Evolutionary conservation across 1,140 invertebrate species (phyloP), one percentile per base, ranked within the genome.

Genomic region (Heliconius melpomene): DNA sequence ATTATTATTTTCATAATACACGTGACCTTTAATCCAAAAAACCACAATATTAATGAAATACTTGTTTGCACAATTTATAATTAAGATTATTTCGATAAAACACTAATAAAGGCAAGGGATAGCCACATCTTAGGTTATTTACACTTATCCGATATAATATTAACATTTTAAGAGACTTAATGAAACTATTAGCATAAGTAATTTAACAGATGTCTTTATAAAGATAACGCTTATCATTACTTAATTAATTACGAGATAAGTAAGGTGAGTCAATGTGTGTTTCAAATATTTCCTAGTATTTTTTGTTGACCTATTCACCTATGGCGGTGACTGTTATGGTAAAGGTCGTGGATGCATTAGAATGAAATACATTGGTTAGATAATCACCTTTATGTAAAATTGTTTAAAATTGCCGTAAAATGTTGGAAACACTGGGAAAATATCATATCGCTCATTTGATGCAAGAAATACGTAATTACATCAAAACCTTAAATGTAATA

Each of bases 71-170:
- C 5, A 66, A 66, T 29, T 29, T 66, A 66, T 66, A 66, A 66
- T 66, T 66, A 66, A 66, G 60, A 66, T 66, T 16, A 66, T 66
- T 29, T 66, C 26, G 60, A 66, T 66, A 66, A 66, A 66, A 66
- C 26, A 13, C 3, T 29, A 66, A 29, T 66, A 66, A 66, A 66
- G 60, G 60, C 60, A 29, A 66, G 60, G 23, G 26, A 66, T 66
- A 16, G 60, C 20, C n/a, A 29, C 54, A 23, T 29, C 23, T 66
- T 66, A 66, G 23, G 23, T 66, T 66, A 66, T 66, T 66, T 66
- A 66, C 60, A 66, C 60, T 29, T 11, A 29, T 66, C 26, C 60
- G 23, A 66, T 66, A 66, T 26, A 66, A 66, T 66, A 26, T 66
- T 66, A 13, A 66, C 60, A 66, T 66, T 66, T 66, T 66, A 66